Conservation (phyloP, 2,888 invertebrate species). For the Watsonalla binaria region DNA sequence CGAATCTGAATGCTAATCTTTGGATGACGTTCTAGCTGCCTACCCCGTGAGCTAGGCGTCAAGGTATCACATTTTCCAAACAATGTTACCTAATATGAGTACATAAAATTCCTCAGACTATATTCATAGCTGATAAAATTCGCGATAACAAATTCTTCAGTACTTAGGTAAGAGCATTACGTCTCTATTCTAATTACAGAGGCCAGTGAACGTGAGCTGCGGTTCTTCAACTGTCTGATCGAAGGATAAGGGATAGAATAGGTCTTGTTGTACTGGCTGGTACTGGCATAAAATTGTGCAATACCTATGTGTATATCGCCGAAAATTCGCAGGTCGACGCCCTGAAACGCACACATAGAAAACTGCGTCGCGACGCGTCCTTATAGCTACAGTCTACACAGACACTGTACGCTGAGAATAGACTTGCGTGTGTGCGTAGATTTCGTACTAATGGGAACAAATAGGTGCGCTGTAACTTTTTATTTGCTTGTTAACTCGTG, state of each 20-base stretch:
- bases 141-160: too few relatives aligned
- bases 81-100: too few relatives aligned
- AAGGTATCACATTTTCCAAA: too few relatives aligned
- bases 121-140: too few relatives aligned
- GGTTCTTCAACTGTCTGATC: too few relatives aligned
- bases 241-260: background rate
- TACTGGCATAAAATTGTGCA: conserved; percentile 37
- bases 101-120: too few relatives aligned
- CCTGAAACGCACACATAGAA: conserved; percentile 32
- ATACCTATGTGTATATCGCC: conserved; percentile 34
- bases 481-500: conserved; percentile 25
- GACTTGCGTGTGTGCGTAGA: conserved; percentile 13
- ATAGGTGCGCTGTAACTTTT: conserved; percentile 32
- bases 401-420: conserved; percentile 26
- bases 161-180: too few relatives aligned
- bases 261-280: background rate
- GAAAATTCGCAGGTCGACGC: conserved; percentile 48
- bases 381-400: conserved; percentile 24
- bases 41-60: too few relatives aligned
- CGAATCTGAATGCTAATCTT: too few relatives aligned
- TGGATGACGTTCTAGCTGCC: too few relatives aligned
- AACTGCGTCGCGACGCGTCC: conserved; percentile 33
- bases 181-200: too few relatives aligned
- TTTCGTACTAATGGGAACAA: conserved; percentile 39
- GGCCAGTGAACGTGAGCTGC: too few relatives aligned